Evolutionary conservation across 1,140 invertebrate genomes (phyloP), one percentile per base, ranked within the genome.

Genomic region (Odontomachus brunneus): DNA sequence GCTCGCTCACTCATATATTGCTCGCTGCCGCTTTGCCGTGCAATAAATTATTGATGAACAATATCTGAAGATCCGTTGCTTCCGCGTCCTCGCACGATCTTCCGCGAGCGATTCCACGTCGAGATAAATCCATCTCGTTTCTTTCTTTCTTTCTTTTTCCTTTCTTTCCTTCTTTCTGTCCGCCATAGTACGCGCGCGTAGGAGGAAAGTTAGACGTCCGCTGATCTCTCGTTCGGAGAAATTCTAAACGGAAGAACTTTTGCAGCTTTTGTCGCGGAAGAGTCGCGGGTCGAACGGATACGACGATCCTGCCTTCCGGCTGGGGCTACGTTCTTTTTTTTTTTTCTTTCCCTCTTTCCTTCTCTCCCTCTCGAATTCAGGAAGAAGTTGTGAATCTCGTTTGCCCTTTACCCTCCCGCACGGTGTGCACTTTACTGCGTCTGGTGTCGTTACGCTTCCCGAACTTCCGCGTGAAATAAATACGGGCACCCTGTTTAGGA

Each of bases 231-330:
- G 26, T 81, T 44, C 62, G 59, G 9, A 22, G 9, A 83, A 66
- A 83, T 83, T 83, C 26, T 62, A 53, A 72, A 73, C 81, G 66
- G 48, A 26, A 19, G 7, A 84, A 84, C 57, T 84, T 84, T 84
- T 26, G 57, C 48, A 44, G 29, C 44, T 53, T 73, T 59, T 44
- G 65, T 84, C 59, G 57, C 63, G 65, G 48, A n/a, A 26, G 59
- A 48, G 24, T 65, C 44, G 19, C 78, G 33, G 26, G 44, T 38
- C 5, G 48, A 66, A 60, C 55, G 33, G 19, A n/a, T 51, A 60
- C 62, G 15, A 33, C 73, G 73, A 53, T 53, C 17, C 60, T 15
- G 15, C 17, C 62, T 67, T 67, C 26, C 62, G 48, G 29, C 26
- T 11, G 7, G 15, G 15, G n/a, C 15, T 9, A 17, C n/a, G 26